These are phyloP conservation scores for Tamias sibiricus DNA, from an alignment of 2,113 vertebrate genomes.

Conservation along the genomic window DNA sequence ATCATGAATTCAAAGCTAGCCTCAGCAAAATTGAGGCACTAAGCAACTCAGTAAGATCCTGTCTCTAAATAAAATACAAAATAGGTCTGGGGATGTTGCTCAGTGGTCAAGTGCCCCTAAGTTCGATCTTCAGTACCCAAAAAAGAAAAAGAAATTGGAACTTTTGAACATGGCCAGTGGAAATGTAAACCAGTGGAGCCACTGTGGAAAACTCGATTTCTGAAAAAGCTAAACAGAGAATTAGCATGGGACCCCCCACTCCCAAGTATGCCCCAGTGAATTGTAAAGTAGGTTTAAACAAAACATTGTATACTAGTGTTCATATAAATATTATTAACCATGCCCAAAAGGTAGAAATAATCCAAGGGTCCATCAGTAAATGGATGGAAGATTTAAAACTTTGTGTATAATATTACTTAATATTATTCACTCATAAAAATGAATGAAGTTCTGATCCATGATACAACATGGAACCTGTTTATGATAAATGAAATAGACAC, in stretches of 20 bases:
- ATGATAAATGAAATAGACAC: neutral
- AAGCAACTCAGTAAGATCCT: too few species aligned
- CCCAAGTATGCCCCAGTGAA: neutral
- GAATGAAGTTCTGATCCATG: neutral
- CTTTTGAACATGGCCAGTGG: neutral
- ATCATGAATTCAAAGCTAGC: too few species aligned
- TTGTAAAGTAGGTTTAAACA: neutral
- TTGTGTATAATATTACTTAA: neutral
- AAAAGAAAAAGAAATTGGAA: too few species aligned
- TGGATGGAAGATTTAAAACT: neutral
- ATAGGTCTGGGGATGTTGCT: too few species aligned
- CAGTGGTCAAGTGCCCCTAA: too few species aligned
- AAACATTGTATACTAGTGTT: neutral
- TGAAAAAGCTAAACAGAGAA: neutral
- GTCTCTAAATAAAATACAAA: too few species aligned
- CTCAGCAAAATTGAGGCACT: too few species aligned
- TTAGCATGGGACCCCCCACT: neutral
- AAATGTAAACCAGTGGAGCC: neutral
- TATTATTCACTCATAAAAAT: neutral
- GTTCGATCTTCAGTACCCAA: too few species aligned
- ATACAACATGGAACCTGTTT: neutral
- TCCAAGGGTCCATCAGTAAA: neutral
- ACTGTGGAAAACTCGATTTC: neutral
- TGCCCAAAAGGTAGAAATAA: neutral
- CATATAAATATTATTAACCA: neutral